Conservation (phyloP, 1,140 invertebrate genomes). For the Bradynema listronoti region DNA sequence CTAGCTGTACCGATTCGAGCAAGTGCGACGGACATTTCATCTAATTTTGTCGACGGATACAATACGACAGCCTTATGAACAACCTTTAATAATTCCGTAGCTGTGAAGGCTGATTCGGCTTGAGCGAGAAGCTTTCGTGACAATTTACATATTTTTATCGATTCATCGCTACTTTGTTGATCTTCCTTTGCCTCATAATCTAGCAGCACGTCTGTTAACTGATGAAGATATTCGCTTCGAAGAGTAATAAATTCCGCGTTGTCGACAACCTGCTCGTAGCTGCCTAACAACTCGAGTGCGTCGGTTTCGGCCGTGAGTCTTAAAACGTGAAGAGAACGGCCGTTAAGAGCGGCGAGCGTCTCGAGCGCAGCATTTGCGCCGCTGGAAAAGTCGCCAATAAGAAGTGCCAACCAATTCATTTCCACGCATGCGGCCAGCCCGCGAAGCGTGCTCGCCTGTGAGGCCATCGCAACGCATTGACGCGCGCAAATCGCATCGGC, state of each 20-base stretch:
- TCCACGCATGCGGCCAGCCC: constrained; percentile 73
- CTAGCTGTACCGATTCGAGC: not conserved
- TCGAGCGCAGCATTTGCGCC: constrained; percentile 78
- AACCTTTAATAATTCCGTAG: not conserved
- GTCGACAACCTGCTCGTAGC: constrained; percentile 80
- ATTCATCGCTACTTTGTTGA: too few relatives aligned
- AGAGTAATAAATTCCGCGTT: not conserved
- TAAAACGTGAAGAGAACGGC: too few relatives aligned
- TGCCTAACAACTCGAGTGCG: constrained; percentile 84
- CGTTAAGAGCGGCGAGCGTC: constrained; percentile 70
- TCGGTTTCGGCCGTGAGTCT: constrained; percentile 87
- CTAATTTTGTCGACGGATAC: constrained; percentile 7
- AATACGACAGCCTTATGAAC: too few relatives aligned
- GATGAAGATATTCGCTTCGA: too few relatives aligned
- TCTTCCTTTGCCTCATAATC: too few relatives aligned
- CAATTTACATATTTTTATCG: too few relatives aligned
- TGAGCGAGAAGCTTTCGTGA: too few relatives aligned
- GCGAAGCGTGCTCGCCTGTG: too few relatives aligned
- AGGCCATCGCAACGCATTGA: too few relatives aligned
- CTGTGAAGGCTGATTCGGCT: not conserved
- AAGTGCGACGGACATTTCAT: not conserved
- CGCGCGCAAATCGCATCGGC: too few relatives aligned
- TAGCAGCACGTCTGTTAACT: too few relatives aligned
- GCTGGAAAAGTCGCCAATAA: constrained; percentile 73
- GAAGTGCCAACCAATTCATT: constrained; percentile 82